Base-by-base conservation (phyloP, 2,888 invertebrate species). In the Galeruca laticollis region DNA sequence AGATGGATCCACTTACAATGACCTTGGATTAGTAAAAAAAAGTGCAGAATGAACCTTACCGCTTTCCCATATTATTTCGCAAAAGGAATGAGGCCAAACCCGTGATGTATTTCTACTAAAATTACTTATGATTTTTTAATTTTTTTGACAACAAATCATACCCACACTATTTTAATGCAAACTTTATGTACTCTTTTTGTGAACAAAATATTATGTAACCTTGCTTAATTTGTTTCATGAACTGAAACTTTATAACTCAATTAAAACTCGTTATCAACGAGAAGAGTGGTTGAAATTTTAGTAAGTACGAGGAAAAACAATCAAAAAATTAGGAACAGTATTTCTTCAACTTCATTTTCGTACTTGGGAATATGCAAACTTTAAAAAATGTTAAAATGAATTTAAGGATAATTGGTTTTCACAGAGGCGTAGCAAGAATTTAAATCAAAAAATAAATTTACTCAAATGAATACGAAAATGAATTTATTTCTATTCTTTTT, bases 371-470 rank as follows among this genome's bases (percentile, higher is more conserved):
- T 70, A 67, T 69, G 67, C 63, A 68, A 60, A 60, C 68, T 60
- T 70, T 71, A 68, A 75, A 73, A 72, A 70, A 71, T 57, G 51
- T 65, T 51, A 63, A 63, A 68, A 75, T 76, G 74, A 75, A 73
- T 76, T 75, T 72, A 72, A 70, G 56, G 67, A 62, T 76, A 76
- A 75, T 76, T 74, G 75, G 75, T 59, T 73, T 71, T 9, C 37
- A 40, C 10, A 40, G 13, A 49, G 65, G 54, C 54, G 62, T 63
- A 3, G n/a, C 33, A 11, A n/a, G 4, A 26, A 26, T 26, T 26
- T 26, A 21, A 13, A 11, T 4, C 9, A 52, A 20, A 52, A 52
- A 20, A 10, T 52, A 0, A n/a, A n/a, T n/a, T n/a, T n/a, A n/a
- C n/a, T n/a, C n/a, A n/a, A n/a, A n/a, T n/a, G n/a, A n/a, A n/a